These are phyloP conservation scores for Drepana falcataria DNA, from an alignment of 2,888 invertebrate genomes.

Conservation along the genomic window DNA sequence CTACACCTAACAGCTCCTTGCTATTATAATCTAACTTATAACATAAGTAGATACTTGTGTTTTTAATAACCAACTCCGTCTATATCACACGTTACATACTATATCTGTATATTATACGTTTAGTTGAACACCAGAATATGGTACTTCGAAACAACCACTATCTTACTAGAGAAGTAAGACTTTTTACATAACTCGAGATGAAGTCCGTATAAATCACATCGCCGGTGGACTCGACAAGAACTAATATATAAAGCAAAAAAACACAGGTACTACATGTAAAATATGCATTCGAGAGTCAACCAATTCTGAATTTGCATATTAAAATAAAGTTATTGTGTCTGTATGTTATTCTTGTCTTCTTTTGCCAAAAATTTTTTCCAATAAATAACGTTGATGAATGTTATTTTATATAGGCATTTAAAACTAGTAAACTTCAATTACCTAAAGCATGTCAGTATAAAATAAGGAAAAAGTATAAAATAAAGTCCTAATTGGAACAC, in stretches of 20 bases:
- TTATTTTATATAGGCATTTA: neutral
- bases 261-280: too few species aligned
- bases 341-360: too few species aligned
- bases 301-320: too few species aligned
- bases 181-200: slow-evolving; percentile 1
- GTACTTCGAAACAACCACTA: slow-evolving; percentile 5
- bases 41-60: slow-evolving; percentile 12
- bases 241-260: too few species aligned
- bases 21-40: slow-evolving; percentile 35
- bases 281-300: too few species aligned
- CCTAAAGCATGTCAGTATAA: neutral
- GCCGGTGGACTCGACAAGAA: neutral
- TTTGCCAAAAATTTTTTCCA: too few species aligned
- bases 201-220: neutral
- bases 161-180: slow-evolving; percentile 1
- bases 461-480: neutral
- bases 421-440: neutral
- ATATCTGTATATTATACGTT: slow-evolving; percentile 6
- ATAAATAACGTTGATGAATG: neutral
- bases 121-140: slow-evolving; percentile 9
- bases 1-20: slow-evolving; percentile 51
- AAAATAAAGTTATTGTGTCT: too few species aligned
- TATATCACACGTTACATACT: slow-evolving; percentile 11
- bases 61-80: neutral
- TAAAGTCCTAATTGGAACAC: neutral